A percentile compares a stretch with the other conserved stretches of the same genome.
Conservation (phyloP, 1,140 invertebrate species). For the Meloidogyne exigua region DNA sequence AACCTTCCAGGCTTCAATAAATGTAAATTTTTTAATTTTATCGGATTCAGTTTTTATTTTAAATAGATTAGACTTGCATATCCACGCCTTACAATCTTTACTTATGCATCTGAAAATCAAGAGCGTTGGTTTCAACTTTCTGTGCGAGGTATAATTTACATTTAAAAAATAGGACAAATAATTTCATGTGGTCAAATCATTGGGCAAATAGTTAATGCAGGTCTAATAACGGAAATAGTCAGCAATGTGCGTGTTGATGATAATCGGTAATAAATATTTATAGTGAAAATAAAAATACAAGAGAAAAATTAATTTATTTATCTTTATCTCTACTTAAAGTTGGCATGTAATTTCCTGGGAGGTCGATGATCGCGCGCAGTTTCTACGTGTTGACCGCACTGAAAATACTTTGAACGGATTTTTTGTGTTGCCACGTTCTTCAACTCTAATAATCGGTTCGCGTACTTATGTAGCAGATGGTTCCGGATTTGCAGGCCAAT, state of each 20-base stretch:
- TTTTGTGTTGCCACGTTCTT: conserved; percentile 51
- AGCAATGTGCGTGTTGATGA: conserved; percentile 43
- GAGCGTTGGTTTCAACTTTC: conserved; percentile 62
- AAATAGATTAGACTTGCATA: conserved; percentile 53
- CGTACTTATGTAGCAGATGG: conserved; percentile 40
- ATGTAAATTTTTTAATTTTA: conserved; percentile 43
- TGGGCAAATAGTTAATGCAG: conserved; percentile 53
- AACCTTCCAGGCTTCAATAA: conserved; percentile 47
- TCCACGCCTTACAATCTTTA: conserved; percentile 59
- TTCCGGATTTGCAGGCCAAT: conserved; percentile 59
- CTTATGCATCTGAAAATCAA: conserved; percentile 56
- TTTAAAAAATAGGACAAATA: too few relatives aligned
- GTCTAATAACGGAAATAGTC: conserved; percentile 49
- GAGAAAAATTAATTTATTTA: not conserved
- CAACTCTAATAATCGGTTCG: conserved; percentile 53
- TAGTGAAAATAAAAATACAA: not conserved
- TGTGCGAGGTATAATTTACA: conserved; percentile 30
- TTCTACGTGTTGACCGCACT: conserved; percentile 48
- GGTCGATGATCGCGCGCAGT: conserved; percentile 41
- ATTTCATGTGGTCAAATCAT: conserved; percentile 41
- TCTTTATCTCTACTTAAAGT: not conserved
- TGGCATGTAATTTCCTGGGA: conserved; percentile 62
- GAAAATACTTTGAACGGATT: conserved; percentile 40
- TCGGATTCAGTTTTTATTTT: not conserved
- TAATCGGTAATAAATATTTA: conserved; percentile 21